These are phyloP conservation scores for Tor tambroides DNA, from an alignment of 2,113 vertebrate genomes.

Conservation along the genomic window DNA sequence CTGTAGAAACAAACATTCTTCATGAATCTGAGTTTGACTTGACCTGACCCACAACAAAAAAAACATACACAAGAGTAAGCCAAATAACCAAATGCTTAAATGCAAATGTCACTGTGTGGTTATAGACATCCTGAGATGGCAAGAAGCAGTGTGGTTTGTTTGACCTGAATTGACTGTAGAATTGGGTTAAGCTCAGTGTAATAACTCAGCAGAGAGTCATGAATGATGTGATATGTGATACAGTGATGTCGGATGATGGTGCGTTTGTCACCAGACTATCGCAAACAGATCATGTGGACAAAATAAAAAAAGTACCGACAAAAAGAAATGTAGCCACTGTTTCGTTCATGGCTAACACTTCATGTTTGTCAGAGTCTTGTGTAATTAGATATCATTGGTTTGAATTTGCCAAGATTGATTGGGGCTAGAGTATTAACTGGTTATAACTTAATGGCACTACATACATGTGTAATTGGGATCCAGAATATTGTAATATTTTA, in stretches of 20 bases:
- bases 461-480: not conserved
- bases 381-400: not conserved
- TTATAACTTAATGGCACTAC: not conserved
- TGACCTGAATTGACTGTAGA: not conserved
- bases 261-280: not conserved
- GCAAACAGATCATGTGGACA: not conserved
- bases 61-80: not conserved
- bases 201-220: not conserved
- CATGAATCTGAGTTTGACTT: not conserved
- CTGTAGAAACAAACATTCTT: not conserved
- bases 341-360: not conserved
- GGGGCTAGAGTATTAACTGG: not conserved
- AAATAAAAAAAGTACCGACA: not conserved
- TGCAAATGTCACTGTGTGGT: not conserved
- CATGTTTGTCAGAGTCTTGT: too few species aligned
- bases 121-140: not conserved
- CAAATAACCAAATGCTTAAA: not conserved
- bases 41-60: not conserved
- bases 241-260: not conserved
- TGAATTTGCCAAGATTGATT: not conserved
- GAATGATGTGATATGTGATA: not conserved
- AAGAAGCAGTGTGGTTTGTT: not conserved
- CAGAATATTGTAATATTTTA: too few species aligned
- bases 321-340: not conserved
- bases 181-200: not conserved